Evolutionary conservation across 2,888 invertebrate genomes (phyloP).

Genomic region (Phytoseiulus persimilis): DNA sequence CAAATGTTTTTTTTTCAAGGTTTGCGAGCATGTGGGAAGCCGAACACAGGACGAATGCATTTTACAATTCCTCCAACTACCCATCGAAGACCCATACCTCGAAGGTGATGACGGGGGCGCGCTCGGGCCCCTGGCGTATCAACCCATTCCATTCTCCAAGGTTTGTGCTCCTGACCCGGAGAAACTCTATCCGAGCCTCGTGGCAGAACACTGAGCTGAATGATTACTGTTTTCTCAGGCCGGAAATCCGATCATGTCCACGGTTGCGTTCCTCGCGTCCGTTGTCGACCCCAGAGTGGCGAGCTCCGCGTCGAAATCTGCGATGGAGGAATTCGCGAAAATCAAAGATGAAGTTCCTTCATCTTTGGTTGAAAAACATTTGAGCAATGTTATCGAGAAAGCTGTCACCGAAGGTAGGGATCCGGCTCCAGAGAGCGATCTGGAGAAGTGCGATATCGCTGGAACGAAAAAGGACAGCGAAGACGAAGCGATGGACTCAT

Average conservation of each 20-base stretch:
- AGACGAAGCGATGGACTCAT: conserved; percentile 39
- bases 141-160: conserved; percentile 95
- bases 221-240: conserved; percentile 48
- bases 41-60: conserved; percentile 99
- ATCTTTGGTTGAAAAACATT: conserved; percentile 86
- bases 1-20: conserved; percentile 41
- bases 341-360: conserved; percentile 86
- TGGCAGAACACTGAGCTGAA: no score
- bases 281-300: conserved; percentile 97
- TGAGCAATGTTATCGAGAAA: conserved; percentile 76
- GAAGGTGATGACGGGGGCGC: conserved; percentile 60
- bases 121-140: conserved; percentile 82
- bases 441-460: conserved; percentile 76
- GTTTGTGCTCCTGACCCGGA: conserved; percentile 46
- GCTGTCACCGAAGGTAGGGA: conserved; percentile 53
- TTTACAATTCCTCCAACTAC: conserved; percentile 88
- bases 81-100: conserved; percentile 96
- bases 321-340: conserved; percentile 92
- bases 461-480: conserved; percentile 58
- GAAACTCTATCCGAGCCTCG: no score
- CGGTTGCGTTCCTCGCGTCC: conserved; percentile 95
- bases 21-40: conserved; percentile 85
- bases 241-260: conserved; percentile 99
- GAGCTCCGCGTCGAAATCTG: conserved; percentile 93
- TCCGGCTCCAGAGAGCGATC: conserved; percentile 47